phyloP scores from a whole-genome alignment of 2,113 vertebrate genomes.

The Butorides virescens region DNA sequence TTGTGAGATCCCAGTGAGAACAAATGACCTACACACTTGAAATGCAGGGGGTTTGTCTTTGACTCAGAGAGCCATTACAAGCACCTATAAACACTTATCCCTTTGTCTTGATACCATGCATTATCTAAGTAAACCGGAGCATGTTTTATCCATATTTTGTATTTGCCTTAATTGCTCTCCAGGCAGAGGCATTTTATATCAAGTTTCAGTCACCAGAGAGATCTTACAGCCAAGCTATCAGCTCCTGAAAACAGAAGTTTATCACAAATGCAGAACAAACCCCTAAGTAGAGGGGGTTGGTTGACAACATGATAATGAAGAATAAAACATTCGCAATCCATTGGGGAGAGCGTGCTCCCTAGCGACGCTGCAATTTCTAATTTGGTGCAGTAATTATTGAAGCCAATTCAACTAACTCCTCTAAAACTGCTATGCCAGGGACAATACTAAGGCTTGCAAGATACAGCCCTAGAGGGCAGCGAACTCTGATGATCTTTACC shows the following conservation, averaged over 20 bases:
- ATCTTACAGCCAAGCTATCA: background rate
- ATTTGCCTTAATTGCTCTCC: slow-evolving; percentile 14
- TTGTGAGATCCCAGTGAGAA: background rate
- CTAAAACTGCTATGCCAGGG: slow-evolving; percentile 34
- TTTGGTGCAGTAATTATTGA: slow-evolving; percentile 51
- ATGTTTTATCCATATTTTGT: background rate
- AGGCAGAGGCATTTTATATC: slow-evolving; percentile 7
- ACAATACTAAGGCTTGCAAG: slow-evolving; percentile 33
- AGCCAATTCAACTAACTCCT: slow-evolving; percentile 25
- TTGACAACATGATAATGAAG: slow-evolving; percentile 61
- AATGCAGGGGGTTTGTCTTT: background rate
- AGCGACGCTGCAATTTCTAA: background rate
- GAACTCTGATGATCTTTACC: slow-evolving; percentile 39
- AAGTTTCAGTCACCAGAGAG: slow-evolving; percentile 22
- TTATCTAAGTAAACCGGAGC: background rate
- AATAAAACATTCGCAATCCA: background rate
- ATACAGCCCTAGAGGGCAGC: background rate
- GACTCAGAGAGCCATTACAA: background rate
- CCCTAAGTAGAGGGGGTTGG: background rate
- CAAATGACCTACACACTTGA: background rate
- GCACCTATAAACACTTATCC: background rate
- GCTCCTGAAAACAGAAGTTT: slow-evolving; percentile 18
- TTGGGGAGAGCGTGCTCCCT: background rate
- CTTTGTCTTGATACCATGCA: background rate
- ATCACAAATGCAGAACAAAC: slow-evolving; percentile 17